phyloP scores from a whole-genome alignment of 2,888 invertebrate genomes.

The Xestia c-nigrum region DNA sequence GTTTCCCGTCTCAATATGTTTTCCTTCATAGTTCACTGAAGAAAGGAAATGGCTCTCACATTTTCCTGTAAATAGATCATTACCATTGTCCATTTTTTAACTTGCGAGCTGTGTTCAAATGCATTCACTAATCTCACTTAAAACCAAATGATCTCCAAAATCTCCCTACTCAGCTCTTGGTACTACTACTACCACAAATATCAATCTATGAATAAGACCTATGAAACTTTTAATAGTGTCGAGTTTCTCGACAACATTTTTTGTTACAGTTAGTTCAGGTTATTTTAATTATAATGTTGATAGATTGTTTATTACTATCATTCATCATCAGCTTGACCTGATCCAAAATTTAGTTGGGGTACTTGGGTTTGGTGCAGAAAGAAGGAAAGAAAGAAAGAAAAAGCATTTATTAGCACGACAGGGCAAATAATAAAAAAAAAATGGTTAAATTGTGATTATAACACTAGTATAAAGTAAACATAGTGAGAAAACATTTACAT shows the following conservation, averaged over 20 bases:
- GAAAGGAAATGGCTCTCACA: background rate
- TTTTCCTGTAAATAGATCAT: background rate
- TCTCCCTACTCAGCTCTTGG: background rate
- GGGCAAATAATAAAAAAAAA: no score
- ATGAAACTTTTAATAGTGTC: background rate
- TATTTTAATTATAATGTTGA: no score
- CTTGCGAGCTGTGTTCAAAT: background rate
- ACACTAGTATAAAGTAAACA: no score
- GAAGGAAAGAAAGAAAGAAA: no score
- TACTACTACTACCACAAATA: background rate
- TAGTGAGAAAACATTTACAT: no score
- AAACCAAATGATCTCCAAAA: background rate
- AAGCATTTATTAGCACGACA: no score
- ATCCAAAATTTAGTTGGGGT: background rate
- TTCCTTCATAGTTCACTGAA: background rate
- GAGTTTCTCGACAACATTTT: background rate
- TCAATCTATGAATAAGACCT: background rate
- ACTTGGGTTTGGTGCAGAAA: background rate
- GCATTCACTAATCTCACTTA: background rate
- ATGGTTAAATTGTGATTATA: no score
- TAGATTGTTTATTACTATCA: no score
- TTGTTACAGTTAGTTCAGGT: no score
- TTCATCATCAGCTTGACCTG: background rate
- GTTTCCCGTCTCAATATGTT: no score
- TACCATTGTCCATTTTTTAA: background rate